Evolutionary conservation across 2,113 vertebrate genomes (phyloP).

Genomic region (Acinonyx jubatus): DNA sequence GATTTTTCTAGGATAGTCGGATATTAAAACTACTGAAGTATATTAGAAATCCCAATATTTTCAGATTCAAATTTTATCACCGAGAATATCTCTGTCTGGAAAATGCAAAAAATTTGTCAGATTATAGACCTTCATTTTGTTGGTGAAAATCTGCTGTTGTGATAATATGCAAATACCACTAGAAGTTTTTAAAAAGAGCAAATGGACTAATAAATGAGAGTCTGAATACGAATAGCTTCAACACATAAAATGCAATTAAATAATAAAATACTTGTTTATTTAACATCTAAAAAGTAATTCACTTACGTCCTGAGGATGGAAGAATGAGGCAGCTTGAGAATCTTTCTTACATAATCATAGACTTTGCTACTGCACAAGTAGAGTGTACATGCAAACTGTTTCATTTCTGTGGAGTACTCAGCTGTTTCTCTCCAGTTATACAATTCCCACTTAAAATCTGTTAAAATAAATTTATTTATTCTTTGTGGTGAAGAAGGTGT

Average conservation of each 20-base stretch:
- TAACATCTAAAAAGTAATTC: background rate
- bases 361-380: conserved; percentile 79
- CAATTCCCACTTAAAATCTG: conserved; percentile 80
- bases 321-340: conserved; percentile 82
- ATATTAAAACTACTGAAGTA: background rate
- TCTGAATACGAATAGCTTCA: background rate
- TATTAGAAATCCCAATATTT: too few relatives aligned
- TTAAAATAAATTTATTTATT: conserved; percentile 45
- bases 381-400: conserved; percentile 79
- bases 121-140: background rate
- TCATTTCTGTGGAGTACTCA: conserved; percentile 81
- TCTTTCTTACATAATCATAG: conserved; percentile 80
- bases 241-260: background rate
- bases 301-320: conserved; percentile 84
- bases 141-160: background rate
- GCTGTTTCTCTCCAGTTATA: conserved; percentile 76
- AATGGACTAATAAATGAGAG: background rate
- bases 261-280: background rate
- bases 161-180: background rate
- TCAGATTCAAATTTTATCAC: background rate
- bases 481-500: background rate
- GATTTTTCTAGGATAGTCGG: background rate
- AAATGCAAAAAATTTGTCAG: background rate
- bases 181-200: conserved; percentile 34
- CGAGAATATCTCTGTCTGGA: background rate